Conservation (phyloP, 2,888 invertebrate species). For the Chromoteleia sp. region DNA sequence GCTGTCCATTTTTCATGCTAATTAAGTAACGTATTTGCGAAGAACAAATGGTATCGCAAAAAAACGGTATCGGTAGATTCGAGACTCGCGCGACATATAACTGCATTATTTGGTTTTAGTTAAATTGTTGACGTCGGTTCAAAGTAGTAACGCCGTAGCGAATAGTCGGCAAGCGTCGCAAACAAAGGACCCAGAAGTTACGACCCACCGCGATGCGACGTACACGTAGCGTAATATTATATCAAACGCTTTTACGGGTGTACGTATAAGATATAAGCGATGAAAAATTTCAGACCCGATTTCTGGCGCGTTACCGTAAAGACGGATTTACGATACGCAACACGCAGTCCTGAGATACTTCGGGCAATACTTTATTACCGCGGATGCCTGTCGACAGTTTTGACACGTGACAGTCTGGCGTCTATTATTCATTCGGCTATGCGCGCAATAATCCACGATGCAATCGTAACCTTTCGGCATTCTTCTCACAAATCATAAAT, state of each 20-base stretch:
- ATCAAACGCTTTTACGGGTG: constrained; percentile 19
- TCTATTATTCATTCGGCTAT: constrained; percentile 38
- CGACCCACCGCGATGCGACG: constrained; percentile 45
- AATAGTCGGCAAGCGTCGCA: constrained; percentile 49
- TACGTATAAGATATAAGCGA: constrained; percentile 15
- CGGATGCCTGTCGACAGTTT: constrained; percentile 38
- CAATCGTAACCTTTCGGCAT: background rate
- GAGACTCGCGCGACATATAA: background rate
- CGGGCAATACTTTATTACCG: constrained; percentile 32
- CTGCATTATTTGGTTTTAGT: background rate
- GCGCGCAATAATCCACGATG: background rate
- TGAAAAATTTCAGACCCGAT: constrained; percentile 32
- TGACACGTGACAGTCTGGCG: constrained; percentile 20
- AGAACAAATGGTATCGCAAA: too few relatives aligned
- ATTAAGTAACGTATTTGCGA: too few relatives aligned
- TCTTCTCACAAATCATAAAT: constrained; percentile 16
- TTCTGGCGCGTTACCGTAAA: constrained; percentile 2
- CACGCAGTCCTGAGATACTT: constrained; percentile 4
- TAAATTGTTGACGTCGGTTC: too few relatives aligned
- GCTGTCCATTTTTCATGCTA: too few relatives aligned
- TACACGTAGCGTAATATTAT: constrained; percentile 16
- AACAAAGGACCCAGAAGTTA: constrained; percentile 57
- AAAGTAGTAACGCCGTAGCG: constrained; percentile 1
- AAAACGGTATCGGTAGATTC: background rate
- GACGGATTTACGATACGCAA: constrained; percentile 56